These are phyloP conservation scores for Andrena flavipes DNA, from an alignment of 2,888 invertebrate genomes.

Conservation along the genomic window DNA sequence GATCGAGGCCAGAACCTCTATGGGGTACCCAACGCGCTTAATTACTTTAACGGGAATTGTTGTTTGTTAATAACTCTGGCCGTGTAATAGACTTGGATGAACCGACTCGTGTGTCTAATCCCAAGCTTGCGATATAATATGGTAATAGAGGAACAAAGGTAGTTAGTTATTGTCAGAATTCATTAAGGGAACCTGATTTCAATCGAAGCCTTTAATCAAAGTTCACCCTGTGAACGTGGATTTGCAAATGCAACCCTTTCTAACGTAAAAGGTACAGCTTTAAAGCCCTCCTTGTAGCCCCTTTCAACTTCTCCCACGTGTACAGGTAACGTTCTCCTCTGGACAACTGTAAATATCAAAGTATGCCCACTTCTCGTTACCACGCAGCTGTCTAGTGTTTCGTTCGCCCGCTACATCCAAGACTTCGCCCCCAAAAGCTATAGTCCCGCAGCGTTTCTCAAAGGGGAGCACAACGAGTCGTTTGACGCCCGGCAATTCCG, in stretches of 20 bases:
- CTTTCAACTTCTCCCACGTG: too few relatives aligned
- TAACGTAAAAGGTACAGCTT: background rate
- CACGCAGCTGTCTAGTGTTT: background rate
- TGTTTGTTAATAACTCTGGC: background rate
- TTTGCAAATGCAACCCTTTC: too few relatives aligned
- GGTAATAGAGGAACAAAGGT: too few relatives aligned
- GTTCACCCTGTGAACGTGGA: too few relatives aligned
- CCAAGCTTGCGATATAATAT: too few relatives aligned
- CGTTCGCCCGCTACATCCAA: background rate
- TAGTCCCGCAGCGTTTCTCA: background rate
- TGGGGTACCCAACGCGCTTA: background rate
- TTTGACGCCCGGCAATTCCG: background rate
- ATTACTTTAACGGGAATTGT: slow-evolving; percentile 16
- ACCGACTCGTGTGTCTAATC: too few relatives aligned
- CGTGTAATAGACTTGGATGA: too few relatives aligned
- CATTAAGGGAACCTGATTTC: too few relatives aligned
- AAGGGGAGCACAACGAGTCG: background rate
- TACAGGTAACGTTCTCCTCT: too few relatives aligned
- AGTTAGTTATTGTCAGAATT: too few relatives aligned
- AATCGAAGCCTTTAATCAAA: too few relatives aligned
- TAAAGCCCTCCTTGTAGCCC: too few relatives aligned
- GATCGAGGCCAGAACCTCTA: background rate
- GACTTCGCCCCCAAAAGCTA: background rate
- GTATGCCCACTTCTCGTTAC: background rate
- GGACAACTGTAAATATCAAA: background rate